A percentile compares a stretch with the other conserved stretches of the same genome.
These are phyloP conservation scores for Alsophila aescularia DNA, from an alignment of 2,888 invertebrate species.

Conservation along the genomic window DNA sequence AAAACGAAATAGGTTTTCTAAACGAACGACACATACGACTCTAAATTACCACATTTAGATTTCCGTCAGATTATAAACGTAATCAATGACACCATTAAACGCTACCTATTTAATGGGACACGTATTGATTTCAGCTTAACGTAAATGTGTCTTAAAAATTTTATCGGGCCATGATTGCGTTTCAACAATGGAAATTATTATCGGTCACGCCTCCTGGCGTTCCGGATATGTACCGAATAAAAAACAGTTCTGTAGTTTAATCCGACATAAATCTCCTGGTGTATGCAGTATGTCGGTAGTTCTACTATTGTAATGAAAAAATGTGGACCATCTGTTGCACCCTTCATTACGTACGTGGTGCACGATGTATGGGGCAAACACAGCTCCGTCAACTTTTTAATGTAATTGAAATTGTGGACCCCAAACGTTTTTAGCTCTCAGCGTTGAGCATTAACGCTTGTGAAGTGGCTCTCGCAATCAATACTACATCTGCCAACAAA, in stretches of 20 bases:
- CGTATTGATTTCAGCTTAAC: conserved; percentile 29
- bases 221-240: conserved; percentile 75
- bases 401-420: conserved; percentile 79
- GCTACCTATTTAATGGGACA: conserved; percentile 44
- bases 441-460: conserved; percentile 55
- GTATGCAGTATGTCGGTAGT: conserved; percentile 67
- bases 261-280: conserved; percentile 79
- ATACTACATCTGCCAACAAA: conserved; percentile 35
- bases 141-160: conserved; percentile 10
- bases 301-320: conserved; percentile 78
- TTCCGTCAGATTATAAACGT: conserved; percentile 58
- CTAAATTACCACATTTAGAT: conserved; percentile 74
- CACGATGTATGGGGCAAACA: conserved; percentile 70
- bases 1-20: conserved; percentile 62
- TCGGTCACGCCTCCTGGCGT: conserved; percentile 72
- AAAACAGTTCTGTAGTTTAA: conserved; percentile 74
- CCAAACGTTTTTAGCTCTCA: conserved; percentile 75
- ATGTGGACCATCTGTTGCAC: conserved; percentile 82
- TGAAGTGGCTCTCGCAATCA: conserved; percentile 49
- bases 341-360: conserved; percentile 76
- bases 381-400: conserved; percentile 77
- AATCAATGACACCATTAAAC: conserved; percentile 57
- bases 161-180: conserved; percentile 45
- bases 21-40: conserved; percentile 64
- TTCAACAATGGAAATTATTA: conserved; percentile 69